Evolutionary conservation across 2,797 vertebrate genomes (phyloP).

Genomic region (Sebastes melanostomus): DNA sequence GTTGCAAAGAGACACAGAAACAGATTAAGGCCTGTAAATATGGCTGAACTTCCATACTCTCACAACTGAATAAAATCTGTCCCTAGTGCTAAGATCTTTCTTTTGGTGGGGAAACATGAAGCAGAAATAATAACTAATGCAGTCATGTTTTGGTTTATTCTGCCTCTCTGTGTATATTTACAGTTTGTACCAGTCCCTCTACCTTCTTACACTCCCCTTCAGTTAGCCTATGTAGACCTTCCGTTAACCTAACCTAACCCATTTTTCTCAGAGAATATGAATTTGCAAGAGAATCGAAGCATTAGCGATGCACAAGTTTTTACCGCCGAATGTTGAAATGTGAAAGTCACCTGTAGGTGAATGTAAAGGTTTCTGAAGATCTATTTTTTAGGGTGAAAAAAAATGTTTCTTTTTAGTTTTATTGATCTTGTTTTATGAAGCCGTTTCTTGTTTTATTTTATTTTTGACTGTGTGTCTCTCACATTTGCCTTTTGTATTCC

Average conservation of each 20-base stretch:
- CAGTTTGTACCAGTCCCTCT: constrained; percentile 41
- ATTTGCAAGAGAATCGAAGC: constrained; percentile 54
- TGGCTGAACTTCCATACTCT: background rate
- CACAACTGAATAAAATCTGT: background rate
- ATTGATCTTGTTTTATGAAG: constrained; percentile 40
- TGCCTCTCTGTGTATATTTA: constrained; percentile 50
- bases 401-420: constrained; percentile 28
- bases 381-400: constrained; percentile 61
- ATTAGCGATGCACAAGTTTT: constrained; percentile 66
- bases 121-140: constrained; percentile 39
- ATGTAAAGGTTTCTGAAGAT: constrained; percentile 67
- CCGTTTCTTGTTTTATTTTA: constrained; percentile 54
- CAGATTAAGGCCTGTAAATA: background rate
- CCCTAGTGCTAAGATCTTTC: constrained; percentile 25
- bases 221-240: constrained; percentile 34
- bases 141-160: constrained; percentile 50
- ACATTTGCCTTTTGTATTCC: constrained; percentile 84
- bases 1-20: background rate
- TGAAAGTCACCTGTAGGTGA: constrained; percentile 61
- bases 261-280: constrained; percentile 45
- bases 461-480: constrained; percentile 68
- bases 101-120: background rate
- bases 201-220: constrained; percentile 59
- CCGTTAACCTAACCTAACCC: constrained; percentile 29
- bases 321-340: constrained; percentile 69